Evolutionary conservation across 2,113 vertebrate genomes (phyloP).

Genomic region (Corythornis madagascariensis): DNA sequence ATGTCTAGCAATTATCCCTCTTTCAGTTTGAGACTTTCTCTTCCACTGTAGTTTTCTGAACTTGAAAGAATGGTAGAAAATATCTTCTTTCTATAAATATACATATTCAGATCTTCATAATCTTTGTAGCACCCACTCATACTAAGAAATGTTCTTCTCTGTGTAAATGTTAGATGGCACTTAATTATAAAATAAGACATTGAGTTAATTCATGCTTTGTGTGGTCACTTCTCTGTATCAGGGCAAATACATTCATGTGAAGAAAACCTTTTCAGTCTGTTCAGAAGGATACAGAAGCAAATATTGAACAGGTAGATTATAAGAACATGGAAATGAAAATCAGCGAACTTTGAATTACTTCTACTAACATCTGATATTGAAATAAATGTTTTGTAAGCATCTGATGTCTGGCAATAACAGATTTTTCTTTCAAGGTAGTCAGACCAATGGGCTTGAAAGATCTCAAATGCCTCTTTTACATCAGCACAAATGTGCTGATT

Average conservation of each 20-base stretch:
- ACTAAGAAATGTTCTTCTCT: background rate
- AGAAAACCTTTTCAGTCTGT: background rate
- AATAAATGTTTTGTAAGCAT: background rate
- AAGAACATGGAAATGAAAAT: background rate
- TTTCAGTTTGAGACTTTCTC: background rate
- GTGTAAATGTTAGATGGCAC: background rate
- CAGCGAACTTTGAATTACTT: background rate
- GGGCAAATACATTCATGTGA: background rate
- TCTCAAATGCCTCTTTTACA: background rate
- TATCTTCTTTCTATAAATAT: background rate
- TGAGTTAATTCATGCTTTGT: background rate
- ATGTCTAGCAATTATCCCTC: background rate
- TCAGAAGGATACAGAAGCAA: background rate
- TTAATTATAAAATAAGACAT: constrained; percentile 9
- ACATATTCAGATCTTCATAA: background rate
- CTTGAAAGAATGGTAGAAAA: background rate
- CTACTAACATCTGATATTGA: background rate
- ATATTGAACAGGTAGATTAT: background rate
- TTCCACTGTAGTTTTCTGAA: background rate
- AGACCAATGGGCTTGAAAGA: background rate
- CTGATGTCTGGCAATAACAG: background rate
- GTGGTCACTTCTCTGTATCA: background rate
- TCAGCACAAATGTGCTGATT: background rate
- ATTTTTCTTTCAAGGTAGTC: background rate
- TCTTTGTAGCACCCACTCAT: background rate